Evolutionary conservation across 2,113 vertebrate genomes (phyloP).

Genomic region (Xiphophorus maculatus): DNA sequence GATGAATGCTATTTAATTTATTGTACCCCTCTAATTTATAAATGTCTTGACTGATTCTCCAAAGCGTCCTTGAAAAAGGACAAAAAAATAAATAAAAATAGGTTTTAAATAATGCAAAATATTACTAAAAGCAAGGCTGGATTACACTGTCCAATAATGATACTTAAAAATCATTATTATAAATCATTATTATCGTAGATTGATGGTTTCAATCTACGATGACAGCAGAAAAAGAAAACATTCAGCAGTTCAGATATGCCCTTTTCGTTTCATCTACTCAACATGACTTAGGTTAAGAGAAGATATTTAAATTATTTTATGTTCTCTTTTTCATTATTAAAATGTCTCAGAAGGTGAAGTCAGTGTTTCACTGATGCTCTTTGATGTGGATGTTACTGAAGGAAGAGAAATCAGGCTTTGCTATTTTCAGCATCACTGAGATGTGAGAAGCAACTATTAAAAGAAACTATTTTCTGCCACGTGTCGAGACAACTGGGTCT

Average conservation of each 20-base stretch:
- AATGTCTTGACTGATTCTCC: background rate
- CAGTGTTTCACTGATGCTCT: background rate
- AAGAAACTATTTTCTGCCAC: background rate
- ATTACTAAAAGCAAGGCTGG: background rate
- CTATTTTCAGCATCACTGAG: background rate
- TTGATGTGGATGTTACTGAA: background rate
- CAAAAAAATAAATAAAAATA: background rate
- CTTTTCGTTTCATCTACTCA: constrained; percentile 16
- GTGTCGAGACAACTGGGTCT: background rate
- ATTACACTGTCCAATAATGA: too few relatives aligned
- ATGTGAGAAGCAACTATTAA: background rate
- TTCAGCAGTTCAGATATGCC: constrained; percentile 7
- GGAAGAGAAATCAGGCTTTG: background rate
- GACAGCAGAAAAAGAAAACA: constrained; percentile 12
- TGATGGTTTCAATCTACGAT: too few relatives aligned
- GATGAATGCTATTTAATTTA: background rate
- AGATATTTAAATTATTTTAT: constrained; percentile 22
- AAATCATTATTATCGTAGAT: too few relatives aligned
- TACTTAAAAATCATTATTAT: too few relatives aligned
- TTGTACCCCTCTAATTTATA: background rate
- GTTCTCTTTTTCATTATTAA: constrained; percentile 10
- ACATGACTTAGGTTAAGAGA: constrained; percentile 8
- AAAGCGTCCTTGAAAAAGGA: too few relatives aligned
- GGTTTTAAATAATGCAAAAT: background rate
- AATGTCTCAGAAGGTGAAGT: too few relatives aligned